Percentiles rank a stretch among this genome's conserved stretches.
phyloP scores from a whole-genome alignment of 2,888 invertebrate genomes.

The Sphinx pinastri region DNA sequence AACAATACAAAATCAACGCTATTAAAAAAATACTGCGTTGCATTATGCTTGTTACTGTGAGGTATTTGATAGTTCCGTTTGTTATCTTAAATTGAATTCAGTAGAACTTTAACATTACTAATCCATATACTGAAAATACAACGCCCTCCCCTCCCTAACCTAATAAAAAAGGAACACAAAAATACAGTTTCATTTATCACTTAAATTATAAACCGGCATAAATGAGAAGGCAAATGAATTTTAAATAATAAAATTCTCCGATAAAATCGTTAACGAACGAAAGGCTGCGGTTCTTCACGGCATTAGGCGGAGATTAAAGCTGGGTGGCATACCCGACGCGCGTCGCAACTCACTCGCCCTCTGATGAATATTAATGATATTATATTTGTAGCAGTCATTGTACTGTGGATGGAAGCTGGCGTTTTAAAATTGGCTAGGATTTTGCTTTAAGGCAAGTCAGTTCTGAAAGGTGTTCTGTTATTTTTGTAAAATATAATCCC shows the following conservation, averaged over 20 bases:
- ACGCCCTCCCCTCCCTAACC: no score
- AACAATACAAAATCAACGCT: no score
- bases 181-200: no score
- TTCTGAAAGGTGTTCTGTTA: no score
- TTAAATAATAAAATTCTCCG: slow-evolving; percentile 6
- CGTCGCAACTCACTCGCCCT: slow-evolving; percentile 39
- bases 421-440: background rate
- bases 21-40: no score
- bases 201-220: background rate
- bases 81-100: no score
- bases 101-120: background rate
- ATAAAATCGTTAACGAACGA: slow-evolving; percentile 24
- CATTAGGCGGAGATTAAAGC: slow-evolving; percentile 39
- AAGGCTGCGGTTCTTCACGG: slow-evolving; percentile 24
- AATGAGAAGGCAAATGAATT: background rate
- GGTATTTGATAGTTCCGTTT: no score
- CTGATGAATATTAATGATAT: slow-evolving; percentile 48
- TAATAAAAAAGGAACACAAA: no score
- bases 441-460: no score
- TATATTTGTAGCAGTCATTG: slow-evolving; percentile 37
- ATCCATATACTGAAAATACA: no score
- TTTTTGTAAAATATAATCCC: no score
- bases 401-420: background rate
- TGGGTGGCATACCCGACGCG: slow-evolving; percentile 34
- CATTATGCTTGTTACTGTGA: no score